These are phyloP conservation scores for Listrodromus nycthemerus DNA, from an alignment of 2,888 invertebrate species.

Conservation along the genomic window DNA sequence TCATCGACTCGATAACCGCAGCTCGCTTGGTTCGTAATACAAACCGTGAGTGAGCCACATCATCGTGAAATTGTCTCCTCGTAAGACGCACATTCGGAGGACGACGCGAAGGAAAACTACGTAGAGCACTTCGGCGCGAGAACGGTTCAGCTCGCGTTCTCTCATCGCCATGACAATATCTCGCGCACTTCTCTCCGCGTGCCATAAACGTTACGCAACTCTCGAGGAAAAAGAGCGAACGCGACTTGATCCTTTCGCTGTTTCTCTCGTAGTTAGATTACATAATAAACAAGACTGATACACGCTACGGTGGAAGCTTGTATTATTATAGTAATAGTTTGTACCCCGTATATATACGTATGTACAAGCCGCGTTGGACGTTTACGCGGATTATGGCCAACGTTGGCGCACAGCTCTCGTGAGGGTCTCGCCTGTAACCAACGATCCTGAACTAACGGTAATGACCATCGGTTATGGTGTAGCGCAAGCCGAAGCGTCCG, in stretches of 20 bases:
- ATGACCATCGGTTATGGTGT: constrained; percentile 65
- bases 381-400: constrained; percentile 63
- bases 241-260: constrained; percentile 17
- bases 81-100: neutral
- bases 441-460: constrained; percentile 67
- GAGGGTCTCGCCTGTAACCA: constrained; percentile 52
- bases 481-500: constrained; percentile 41
- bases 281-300: constrained; percentile 3
- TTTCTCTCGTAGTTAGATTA: constrained; percentile 1
- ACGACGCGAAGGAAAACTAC: constrained; percentile 1
- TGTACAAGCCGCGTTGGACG: constrained; percentile 40
- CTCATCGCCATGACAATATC: neutral
- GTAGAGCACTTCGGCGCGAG: neutral
- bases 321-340: constrained; percentile 16
- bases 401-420: constrained; percentile 48
- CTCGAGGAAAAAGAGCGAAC: neutral
- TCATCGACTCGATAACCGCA: neutral
- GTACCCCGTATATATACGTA: neutral
- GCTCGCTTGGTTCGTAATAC: neutral
- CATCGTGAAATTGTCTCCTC: neutral
- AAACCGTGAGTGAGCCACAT: neutral
- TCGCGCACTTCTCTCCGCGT: neutral
- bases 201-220: constrained; percentile 7
- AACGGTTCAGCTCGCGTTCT: neutral
- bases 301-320: neutral